Evolutionary conservation across 2,113 vertebrate genomes (phyloP).

Genomic region (Microcebus ravelobensis): DNA sequence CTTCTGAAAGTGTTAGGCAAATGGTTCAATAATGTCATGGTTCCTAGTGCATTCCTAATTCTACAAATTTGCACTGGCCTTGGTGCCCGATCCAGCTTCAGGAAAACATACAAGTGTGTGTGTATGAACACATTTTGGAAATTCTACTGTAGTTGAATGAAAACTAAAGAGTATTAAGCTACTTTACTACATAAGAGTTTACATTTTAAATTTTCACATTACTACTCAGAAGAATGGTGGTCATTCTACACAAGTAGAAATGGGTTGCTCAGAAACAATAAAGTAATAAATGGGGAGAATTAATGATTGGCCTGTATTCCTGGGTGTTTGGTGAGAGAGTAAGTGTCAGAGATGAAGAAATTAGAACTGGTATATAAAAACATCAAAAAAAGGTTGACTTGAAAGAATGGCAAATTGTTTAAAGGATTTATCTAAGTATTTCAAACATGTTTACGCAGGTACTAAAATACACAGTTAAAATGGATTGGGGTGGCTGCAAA

Average conservation of each 20-base stretch:
- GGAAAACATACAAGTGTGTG: neutral
- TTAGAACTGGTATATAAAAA: neutral
- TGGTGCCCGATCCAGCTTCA: neutral
- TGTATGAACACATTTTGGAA: neutral
- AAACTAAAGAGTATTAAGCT: conserved; percentile 11
- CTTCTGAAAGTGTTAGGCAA: neutral
- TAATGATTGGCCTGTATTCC: neutral
- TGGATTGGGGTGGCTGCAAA: neutral
- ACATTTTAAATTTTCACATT: neutral
- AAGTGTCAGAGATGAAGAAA: neutral
- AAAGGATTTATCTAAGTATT: conserved; percentile 1
- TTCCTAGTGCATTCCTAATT: neutral
- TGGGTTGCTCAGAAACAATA: neutral
- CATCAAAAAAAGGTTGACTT: neutral
- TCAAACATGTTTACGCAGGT: neutral
- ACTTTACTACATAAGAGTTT: neutral
- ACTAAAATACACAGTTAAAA: conserved; percentile 7
- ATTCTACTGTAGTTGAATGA: neutral
- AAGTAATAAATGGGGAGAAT: neutral
- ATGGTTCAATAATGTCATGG: neutral
- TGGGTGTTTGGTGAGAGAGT: neutral
- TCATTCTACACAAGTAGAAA: neutral
- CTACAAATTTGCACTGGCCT: neutral
- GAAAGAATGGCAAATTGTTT: conserved; percentile 13
- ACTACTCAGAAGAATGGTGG: neutral